Evolutionary conservation across 2,113 vertebrate genomes (phyloP), one percentile per base, ranked within the genome.

Genomic region (Casuarius casuarius): DNA sequence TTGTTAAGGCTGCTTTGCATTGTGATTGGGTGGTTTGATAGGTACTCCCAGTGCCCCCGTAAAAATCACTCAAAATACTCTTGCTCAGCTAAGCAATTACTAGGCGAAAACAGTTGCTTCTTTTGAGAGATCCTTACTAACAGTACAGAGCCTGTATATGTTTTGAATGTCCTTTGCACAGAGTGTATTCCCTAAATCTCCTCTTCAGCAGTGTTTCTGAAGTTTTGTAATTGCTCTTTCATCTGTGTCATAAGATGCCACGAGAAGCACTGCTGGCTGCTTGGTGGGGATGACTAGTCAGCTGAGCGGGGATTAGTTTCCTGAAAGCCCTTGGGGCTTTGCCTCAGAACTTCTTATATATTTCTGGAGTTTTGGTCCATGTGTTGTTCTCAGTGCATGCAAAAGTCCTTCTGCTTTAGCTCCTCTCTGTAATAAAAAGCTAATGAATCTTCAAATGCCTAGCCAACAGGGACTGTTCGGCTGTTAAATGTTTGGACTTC

Each of bases 241-340:
- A 85, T 89, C 61, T 87, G 73, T 94, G 95, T 98, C 97, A 98
- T 96, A 95, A 72, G 97, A 95, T 95, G 91, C 91, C 95, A 83
- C 82, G 95, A 78, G 96, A 93, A 81, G 91, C 62, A 25, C 58
- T 52, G 89, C 93, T 62, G 96, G 66, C 80, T 92, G 56, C 66
- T 94, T 80, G 16, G 79, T 92, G 93, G 91, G 93, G 68, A 93
- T 94, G 97, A 96, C 94, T 91, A 19, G 94, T 98, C 97, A 98
- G 97, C 97, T 98, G 97, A 98, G 95, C n/a, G 56, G 85, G 94
- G 95, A 95, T 97, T 95, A 97, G 92, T 95, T 94, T 96, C 93
- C 92, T 92, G 65, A 75, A 84, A 84, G 85, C 84, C 96, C 87
- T 90, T 67, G 26, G 82, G 96, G 84, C 68, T 91, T 92, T 89